A percentile compares a stretch with the other conserved stretches of the same genome.
These are phyloP conservation scores for Ochropleura leucogaster DNA, from an alignment of 2,888 invertebrate species.

Conservation along the genomic window DNA sequence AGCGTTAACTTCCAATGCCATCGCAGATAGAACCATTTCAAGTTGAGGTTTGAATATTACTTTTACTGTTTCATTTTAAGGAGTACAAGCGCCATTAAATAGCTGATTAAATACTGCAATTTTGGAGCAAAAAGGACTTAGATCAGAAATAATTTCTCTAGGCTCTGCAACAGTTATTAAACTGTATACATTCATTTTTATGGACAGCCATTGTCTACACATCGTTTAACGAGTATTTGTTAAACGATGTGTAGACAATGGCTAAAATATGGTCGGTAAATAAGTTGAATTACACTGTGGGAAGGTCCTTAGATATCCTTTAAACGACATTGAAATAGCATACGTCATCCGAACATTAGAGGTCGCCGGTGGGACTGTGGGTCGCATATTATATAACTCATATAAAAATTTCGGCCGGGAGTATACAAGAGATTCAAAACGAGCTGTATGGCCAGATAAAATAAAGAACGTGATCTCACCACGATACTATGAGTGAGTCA, in stretches of 20 bases:
- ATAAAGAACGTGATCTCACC: slow-evolving; percentile 18
- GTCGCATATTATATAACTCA: slow-evolving; percentile 23
- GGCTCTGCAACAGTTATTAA: neutral
- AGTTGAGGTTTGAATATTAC: slow-evolving; percentile 24
- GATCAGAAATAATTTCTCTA: slow-evolving; percentile 1
- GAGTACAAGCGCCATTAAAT: neutral
- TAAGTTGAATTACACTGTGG: neutral
- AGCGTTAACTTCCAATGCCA: slow-evolving; percentile 50
- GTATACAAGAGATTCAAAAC: slow-evolving; percentile 14
- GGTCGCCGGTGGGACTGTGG: slow-evolving; percentile 25
- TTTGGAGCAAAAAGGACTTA: neutral
- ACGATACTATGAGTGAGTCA: slow-evolving; percentile 21
- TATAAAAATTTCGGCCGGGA: slow-evolving; percentile 2
- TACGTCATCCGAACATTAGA: slow-evolving; percentile 40
- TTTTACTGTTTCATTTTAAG: slow-evolving; percentile 13
- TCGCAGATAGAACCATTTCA: slow-evolving; percentile 42
- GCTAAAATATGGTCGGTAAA: neutral
- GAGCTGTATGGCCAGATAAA: neutral
- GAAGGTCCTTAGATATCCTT: slow-evolving; percentile 39
- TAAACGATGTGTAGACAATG: neutral
- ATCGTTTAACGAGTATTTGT: no score
- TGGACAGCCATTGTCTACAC: no score
- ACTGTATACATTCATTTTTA: no score
- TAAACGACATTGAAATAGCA: slow-evolving; percentile 21
- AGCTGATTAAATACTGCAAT: neutral